Evolutionary conservation across 1,140 invertebrate genomes (phyloP), one percentile per base, ranked within the genome.

Genomic region (Caenorhabditis tropicalis): DNA sequence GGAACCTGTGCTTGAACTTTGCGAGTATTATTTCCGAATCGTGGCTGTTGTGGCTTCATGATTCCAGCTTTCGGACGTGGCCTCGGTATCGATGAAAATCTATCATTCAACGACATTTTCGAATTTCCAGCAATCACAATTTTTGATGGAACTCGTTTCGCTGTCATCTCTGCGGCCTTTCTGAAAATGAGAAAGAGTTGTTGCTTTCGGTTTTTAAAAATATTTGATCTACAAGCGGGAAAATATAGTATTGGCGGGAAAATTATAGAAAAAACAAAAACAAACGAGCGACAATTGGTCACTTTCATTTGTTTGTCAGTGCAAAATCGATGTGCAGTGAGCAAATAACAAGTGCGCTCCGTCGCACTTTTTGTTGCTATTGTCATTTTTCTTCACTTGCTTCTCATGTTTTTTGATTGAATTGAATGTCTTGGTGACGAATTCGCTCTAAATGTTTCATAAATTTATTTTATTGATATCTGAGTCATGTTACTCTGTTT

Each of bases 111-210:
- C 27, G 65, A 43, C 36, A 74, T 74, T 24, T 74, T 74, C 36
- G 65, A 74, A 15, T 43, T 74, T 46, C 65, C 65, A 15, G 65
- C 65, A 24, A 74, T 74, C 19, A 74, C 65, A 31, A 74, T 74
- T 74, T 74, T 74, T n/a, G 65, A 74, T 15, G 65, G 65, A 5
- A 74, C 65, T 74, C 36, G 36, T 43, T 46, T 74, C 12, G 65
- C 36, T 0, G 36, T 74, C 65, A 74, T 74, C 19, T 43, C 43
- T 65, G 48, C 5, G 16, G n/a, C 16, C 4, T 19, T 36, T 33
- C 31, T 36, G 29, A 33, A 36, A 60, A 60, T 5, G 36, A 16
- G 6, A 19, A 21, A 1, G 31, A n/a, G 6, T 36, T 65, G 7
- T 33, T 2, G 4, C 2, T 21, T 27, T 10, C 19, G 1, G 58